Conservation (phyloP, 92 coral and sea anemone genomes). For the Pocillopora meandrina region DNA sequence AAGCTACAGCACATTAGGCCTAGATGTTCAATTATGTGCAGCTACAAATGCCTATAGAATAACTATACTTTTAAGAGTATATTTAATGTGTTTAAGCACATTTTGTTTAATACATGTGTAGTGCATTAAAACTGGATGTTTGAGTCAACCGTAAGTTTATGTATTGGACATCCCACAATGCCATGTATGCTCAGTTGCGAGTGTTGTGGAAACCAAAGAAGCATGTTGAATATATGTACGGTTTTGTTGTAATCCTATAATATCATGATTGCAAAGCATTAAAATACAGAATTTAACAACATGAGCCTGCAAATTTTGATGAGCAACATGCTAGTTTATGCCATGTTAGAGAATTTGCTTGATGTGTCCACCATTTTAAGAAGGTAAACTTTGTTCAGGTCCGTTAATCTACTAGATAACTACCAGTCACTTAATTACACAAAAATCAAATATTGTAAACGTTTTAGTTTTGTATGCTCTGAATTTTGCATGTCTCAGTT, state of each 20-base stretch:
- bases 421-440: slow-evolving; percentile 13
- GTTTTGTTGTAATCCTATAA: no score
- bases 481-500: slow-evolving; percentile 6
- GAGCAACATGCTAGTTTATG: no score
- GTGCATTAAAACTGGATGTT: no score
- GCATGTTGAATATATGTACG: no score
- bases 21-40: slow-evolving; percentile 1
- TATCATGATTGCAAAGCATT: no score
- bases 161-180: no score
- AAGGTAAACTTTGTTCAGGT: slow-evolving; percentile 21
- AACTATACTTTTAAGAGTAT: background rate
- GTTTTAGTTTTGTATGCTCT: background rate
- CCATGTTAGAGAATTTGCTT: slow-evolving; percentile 2
- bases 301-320: background rate
- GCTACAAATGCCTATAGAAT: slow-evolving; percentile 4
- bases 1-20: slow-evolving; percentile 13
- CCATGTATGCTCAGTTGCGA: no score
- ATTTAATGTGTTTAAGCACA: slow-evolving; percentile 16
- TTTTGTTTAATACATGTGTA: background rate
- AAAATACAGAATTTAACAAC: no score
- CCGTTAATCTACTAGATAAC: slow-evolving; percentile 22
- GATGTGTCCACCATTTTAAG: slow-evolving; percentile 34
- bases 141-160: no score
- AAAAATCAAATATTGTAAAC: background rate
- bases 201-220: no score